Base-by-base conservation (phyloP, 2,888 invertebrate species). In the Trileptium ribeirensis region DNA sequence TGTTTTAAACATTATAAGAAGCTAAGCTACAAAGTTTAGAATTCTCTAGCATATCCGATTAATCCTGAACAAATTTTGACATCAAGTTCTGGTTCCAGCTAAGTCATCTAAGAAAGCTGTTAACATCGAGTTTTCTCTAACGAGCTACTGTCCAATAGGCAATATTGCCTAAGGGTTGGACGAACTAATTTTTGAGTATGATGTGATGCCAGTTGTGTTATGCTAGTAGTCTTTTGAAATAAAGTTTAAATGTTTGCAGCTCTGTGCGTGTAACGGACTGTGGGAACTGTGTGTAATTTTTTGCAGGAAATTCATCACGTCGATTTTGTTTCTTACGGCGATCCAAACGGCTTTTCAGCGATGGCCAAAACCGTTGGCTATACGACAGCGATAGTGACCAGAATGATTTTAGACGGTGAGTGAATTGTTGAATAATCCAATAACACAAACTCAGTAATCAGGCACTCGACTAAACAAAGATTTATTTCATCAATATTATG, bases 381-480 rank as follows among this genome's bases (percentile, higher is more conserved):
- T 90, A 98, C 94, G 0, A 93, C 96, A 2, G 99, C 95, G 33
- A 98, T 99, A 86, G 96, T 97, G 0, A 93, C 96, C 0, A 96
- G 96, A 90, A 99, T 99, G 99, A 92, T 99, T 83, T 91, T 99
- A 24, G 96, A 97, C 89, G 97, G 97, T 94, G 89, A 89, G 89
- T 70, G 33, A 70, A n/a, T 24, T 34, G 29, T 78, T 33, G 29
- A 67, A 34, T 33, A n/a, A 31, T 74, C 19, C 74, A 74, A 24
- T 74, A 29, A 29, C 24, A 29, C 29, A 24, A 74, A 24, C 24
- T 74, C 15, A 77, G 3, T 37, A 78, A 77, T 2, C 8, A 8
- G 2, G 8, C 15, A 79, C 29, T 33, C 15, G 34, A 34, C 1
- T 67, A 80, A 74, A 36, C 51, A 67, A n/a, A 19, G 70, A 75